Evolutionary conservation across 2,113 vertebrate genomes (phyloP).

Genomic region (Anhinga rufa): DNA sequence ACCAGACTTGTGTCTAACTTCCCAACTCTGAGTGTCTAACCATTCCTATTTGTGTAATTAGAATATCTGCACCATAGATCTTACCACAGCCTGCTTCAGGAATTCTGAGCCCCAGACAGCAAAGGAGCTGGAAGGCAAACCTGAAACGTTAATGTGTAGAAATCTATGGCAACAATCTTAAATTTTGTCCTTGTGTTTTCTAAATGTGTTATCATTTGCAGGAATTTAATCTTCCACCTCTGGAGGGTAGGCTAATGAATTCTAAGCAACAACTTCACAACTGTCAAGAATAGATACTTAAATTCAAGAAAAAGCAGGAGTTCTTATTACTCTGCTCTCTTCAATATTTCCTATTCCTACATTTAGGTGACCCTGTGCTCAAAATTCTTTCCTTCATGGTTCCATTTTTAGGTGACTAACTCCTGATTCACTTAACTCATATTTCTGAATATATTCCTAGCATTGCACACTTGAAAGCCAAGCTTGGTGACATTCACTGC

Average conservation of each 20-base stretch:
- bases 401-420: not conserved
- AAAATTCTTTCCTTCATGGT: not conserved
- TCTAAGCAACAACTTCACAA: not conserved
- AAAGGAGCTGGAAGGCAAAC: not conserved
- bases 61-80: not conserved
- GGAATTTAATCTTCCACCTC: not conserved
- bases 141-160: not conserved
- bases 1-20: not conserved
- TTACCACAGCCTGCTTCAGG: not conserved
- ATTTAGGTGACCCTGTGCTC: not conserved
- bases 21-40: not conserved
- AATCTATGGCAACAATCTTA: not conserved
- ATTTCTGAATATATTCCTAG: constrained; percentile 11
- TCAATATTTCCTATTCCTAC: not conserved
- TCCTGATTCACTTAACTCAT: not conserved
- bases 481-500: constrained; percentile 8
- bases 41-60: not conserved
- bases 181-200: not conserved
- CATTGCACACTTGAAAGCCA: constrained; percentile 21
- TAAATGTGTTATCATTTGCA: not conserved
- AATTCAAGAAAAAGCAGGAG: not conserved
- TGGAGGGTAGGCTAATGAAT: not conserved
- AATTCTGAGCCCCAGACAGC: not conserved
- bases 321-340: not conserved
- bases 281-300: not conserved